A percentile compares a stretch with the other conserved stretches of the same genome.
Conservation (phyloP, 2,888 invertebrate species). For the Aelia acuminata region DNA sequence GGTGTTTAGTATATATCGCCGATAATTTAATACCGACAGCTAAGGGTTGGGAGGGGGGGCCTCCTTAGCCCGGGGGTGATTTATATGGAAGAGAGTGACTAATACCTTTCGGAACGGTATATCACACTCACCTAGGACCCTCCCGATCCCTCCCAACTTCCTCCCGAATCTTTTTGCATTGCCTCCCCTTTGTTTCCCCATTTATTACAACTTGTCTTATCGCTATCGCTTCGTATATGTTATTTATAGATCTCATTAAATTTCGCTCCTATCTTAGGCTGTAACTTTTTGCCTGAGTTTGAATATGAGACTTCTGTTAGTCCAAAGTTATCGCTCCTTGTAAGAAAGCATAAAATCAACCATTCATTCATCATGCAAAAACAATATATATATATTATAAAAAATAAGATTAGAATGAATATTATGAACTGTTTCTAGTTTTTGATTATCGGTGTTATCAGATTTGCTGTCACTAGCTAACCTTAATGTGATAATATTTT, state of each 20-base stretch:
- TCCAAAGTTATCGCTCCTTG: too few relatives aligned
- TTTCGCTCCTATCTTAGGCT: neutral
- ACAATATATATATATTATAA: too few relatives aligned
- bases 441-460: too few relatives aligned
- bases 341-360: too few relatives aligned
- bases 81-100: neutral
- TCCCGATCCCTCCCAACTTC: neutral
- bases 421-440: too few relatives aligned
- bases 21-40: constrained; percentile 21
- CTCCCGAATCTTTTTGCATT: neutral
- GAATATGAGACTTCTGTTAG: too few relatives aligned
- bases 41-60: neutral
- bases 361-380: too few relatives aligned
- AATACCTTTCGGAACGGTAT: neutral
- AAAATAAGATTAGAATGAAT: too few relatives aligned
- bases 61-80: neutral
- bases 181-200: neutral
- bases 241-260: constrained; percentile 13
- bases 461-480: too few relatives aligned
- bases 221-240: neutral
- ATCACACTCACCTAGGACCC: neutral
- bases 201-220: neutral
- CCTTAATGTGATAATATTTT: too few relatives aligned
- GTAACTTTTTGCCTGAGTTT: neutral
- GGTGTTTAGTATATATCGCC: neutral